Evolutionary conservation across 1,140 invertebrate species (phyloP), one percentile per base, ranked within the genome.

Genomic region (Drosophila pseudoananassae): DNA sequence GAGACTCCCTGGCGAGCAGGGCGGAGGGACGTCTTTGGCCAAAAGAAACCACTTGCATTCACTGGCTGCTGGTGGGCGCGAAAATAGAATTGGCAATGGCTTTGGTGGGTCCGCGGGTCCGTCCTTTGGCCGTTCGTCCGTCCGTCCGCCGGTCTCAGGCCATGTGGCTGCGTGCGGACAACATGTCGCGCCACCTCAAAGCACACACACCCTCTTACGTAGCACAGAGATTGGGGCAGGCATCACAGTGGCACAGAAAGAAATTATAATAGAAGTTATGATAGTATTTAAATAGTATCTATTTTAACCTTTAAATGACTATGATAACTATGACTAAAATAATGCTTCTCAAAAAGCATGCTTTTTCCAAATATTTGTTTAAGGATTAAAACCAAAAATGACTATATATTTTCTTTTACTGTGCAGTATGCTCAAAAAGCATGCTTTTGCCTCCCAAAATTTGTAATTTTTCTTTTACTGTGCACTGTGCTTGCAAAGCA

Each of bases 81-180:
- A 50, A 87, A 87, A 88, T 87, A 87, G 82, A 87, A 87, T 88
- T 87, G 82, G 82, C 82, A 87, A 88, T 87, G 82, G 82, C 82
- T 87, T 87, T 87, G 75, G 61, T 68, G 45, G 45, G 52, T 61
- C 46, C 58, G 25, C 58, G 27, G 25, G 45, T 40, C 45, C 61
- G 57, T 29, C 61, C 15, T 12, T 27, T 14, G 9, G 40, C 20
- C 20, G n/a, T n/a, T n/a, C n/a, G 23, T 29, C 43, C 23, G 47
- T 63, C n/a, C 12, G 38, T 29, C 15, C 25, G 17, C 12, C 33
- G 1, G 45, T 68, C 63, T 47, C 63, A 10, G 25, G 64, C n/a
- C 50, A 63, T 57, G 38, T 63, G 59, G 47, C 74, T 79, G 81
- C 68, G 81, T 85, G 81, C 77, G 77, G 77, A 84, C 81, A 87